Evolutionary conservation across 2,888 invertebrate species (phyloP).

Genomic region (Chymomyza amoena): DNA sequence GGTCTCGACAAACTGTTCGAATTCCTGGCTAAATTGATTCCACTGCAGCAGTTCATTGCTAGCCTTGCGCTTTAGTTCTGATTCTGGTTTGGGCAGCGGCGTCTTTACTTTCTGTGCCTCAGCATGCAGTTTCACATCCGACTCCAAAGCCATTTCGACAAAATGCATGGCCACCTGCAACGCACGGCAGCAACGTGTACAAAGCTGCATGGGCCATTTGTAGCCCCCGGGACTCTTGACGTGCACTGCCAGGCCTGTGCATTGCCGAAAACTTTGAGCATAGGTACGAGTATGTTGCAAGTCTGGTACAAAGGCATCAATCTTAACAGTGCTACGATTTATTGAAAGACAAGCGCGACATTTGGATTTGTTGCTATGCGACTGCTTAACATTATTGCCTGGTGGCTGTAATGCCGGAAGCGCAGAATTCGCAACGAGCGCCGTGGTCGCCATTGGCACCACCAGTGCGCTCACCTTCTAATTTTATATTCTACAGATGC

Average conservation of each 20-base stretch:
- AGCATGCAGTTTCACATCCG: conserved; percentile 49
- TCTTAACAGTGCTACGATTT: conserved; percentile 52
- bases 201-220: conserved; percentile 64
- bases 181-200: conserved; percentile 69
- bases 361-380: conserved; percentile 43
- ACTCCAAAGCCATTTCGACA: conserved; percentile 55
- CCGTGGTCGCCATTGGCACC: conserved; percentile 24
- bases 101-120: conserved; percentile 49
- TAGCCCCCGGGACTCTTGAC: conserved; percentile 39
- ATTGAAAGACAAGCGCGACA: conserved; percentile 67
- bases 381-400: background rate
- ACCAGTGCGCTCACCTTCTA: background rate
- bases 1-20: conserved; percentile 58
- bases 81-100: conserved; percentile 16
- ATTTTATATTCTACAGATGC: background rate
- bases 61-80: conserved; percentile 62
- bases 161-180: conserved; percentile 70
- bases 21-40: conserved; percentile 66
- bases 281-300: conserved; percentile 54
- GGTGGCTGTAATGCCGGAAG: background rate
- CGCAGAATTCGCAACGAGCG: conserved; percentile 10
- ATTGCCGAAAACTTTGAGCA: conserved; percentile 52
- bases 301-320: conserved; percentile 51
- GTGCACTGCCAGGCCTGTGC: conserved; percentile 41
- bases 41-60: conserved; percentile 53